A percentile compares a stretch with the other conserved stretches of the same genome.
Conservation (phyloP, 2,797 vertebrate species). For the Argentina silus region DNA sequence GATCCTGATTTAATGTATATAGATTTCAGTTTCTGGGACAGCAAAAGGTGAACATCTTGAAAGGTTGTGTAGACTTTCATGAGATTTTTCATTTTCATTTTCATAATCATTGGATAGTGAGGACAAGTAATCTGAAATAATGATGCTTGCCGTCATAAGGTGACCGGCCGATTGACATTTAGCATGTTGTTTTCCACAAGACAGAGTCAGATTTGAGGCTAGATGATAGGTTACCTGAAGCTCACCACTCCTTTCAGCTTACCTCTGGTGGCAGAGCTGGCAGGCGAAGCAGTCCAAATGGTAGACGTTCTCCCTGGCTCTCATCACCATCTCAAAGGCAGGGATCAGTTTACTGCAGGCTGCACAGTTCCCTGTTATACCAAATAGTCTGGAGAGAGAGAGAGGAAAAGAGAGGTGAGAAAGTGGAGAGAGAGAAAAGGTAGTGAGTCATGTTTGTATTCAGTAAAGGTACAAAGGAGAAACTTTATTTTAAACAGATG, state of each 20-base stretch:
- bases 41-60: too few species aligned
- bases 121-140: too few species aligned
- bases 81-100: too few species aligned
- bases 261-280: conserved; percentile 98
- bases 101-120: too few species aligned
- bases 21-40: too few species aligned
- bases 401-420: conserved; percentile 30
- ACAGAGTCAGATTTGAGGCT: too few species aligned
- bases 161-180: too few species aligned
- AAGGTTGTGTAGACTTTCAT: too few species aligned
- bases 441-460: background rate
- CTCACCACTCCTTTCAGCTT: conserved; percentile 73
- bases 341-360: conserved; percentile 98
- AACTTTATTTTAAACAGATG: too few species aligned
- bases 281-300: conserved; percentile 98
- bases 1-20: too few species aligned
- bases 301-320: conserved; percentile 96
- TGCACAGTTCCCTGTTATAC: conserved; percentile 94
- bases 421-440: background rate
- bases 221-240: background rate
- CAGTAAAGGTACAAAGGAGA: background rate
- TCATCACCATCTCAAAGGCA: conserved; percentile 98
- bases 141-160: too few species aligned
- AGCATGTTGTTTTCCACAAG: background rate
- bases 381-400: conserved; percentile 87